Evolutionary conservation across 1,140 invertebrate genomes (phyloP), one percentile per base, ranked within the genome.

Genomic region (Rhagoletis pomonella): DNA sequence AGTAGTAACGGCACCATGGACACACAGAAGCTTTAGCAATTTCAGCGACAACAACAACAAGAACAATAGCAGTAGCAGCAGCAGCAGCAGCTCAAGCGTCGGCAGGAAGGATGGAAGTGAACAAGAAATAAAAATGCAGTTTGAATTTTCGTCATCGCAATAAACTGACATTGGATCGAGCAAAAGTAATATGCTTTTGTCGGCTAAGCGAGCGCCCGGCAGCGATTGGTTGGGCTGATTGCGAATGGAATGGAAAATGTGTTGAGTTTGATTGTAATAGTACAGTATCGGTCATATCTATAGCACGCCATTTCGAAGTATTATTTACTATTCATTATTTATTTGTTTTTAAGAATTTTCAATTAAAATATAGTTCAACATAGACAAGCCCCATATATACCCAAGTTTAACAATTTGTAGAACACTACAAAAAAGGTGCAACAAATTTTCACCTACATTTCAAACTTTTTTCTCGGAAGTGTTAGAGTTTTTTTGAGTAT

Each of bases 151-250:
- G 73, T 55, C 73, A 81, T 4, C n/a, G 47, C 14, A 58, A 81
- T 81, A 81, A 81, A 81, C 17, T 81, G 73, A 55, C 73, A 81
- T 81, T 58, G 73, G 73, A 81, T 7, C n/a, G 73, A 77, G 29
- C 29, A 81, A 67, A 81, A 81, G 73, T 81, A 81, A 81, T 81
- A 81, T 81, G 73, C 47, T 44, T 10, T 17, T 50, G 44, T 10
- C 29, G 69, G 69, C 14, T 12, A 17, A 42, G 73, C 5, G 67
- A 14, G 50, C 19, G 64, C 5, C 3, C 39, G 64, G 64, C 39
- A 67, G 6, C 39, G 58, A 14, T 62, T 62, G 17, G 60, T n/a
- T 4, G 60, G 10, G 60, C 60, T n/a, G 60, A 9, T 62, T n/a
- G 60, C 3, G 60, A 10, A 14, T 14, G 6, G 17, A n/a, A 4